Evolutionary conservation across 2,113 vertebrate genomes (phyloP), one percentile per base, ranked within the genome.

Genomic region (Hemibagrus wyckioides): DNA sequence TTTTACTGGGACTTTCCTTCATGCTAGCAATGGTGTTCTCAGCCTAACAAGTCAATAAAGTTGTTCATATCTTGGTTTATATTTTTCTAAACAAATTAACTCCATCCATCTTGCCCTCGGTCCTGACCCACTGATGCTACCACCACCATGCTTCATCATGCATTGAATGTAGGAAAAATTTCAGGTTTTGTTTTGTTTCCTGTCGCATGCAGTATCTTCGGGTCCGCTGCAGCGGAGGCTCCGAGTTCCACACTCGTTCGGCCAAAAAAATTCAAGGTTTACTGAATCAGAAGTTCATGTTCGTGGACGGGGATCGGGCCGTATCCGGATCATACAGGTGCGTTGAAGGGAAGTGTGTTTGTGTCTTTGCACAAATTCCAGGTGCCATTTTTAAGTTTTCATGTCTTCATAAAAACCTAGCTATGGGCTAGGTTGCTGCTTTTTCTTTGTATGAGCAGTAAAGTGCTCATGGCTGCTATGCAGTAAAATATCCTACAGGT

Each of bases 311-410:
- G 85, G 98, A 99, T 92, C 94, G 96, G 81, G 96, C 97, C 23
- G 94, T 97, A 89, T 98, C 96, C 0, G 98, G 98, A 33, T 99
- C 98, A 23, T 99, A 99, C 96, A 99, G 97, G 98, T 99, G 88
- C 83, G 91, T 87, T 81, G 28, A n/a, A 4, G 21, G 6, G 6
- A 28, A 14, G 9, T 13, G 33, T 25, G 17, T 71, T 3, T 75
- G 9, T 77, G 75, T 48, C 39, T 75, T 23, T 44, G 3, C 0
- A 54, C 25, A 30, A 50, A 52, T 52, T 14, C 25, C 17, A 25
- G n/a, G 41, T 50, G 3, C 14, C 28, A 10, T 52, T 52, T 54
- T 3, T 50, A 7, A 9, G 11, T 30, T 33, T 33, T n/a, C 15
- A 17, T 30, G 44, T 30, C 71, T 39, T 75, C 71, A 14, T 75